phyloP scores from a whole-genome alignment of 1,140 invertebrate genomes.

The Drosophila insularis region DNA sequence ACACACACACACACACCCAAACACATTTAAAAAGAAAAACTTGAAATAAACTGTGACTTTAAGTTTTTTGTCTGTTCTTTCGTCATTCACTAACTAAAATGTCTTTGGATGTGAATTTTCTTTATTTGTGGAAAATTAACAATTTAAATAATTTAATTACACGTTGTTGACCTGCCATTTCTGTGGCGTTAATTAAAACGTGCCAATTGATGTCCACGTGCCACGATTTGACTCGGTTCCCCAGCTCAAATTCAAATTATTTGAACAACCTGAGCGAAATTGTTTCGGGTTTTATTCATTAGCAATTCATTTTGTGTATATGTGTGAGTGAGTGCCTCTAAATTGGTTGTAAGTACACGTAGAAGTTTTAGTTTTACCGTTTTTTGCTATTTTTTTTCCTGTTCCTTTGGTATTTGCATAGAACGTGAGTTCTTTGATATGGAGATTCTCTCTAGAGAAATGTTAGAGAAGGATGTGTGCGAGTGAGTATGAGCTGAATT shows the following conservation, averaged over 20 bases:
- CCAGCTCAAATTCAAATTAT: conserved; percentile 20
- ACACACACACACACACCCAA: neutral
- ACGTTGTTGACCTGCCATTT: conserved; percentile 74
- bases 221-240: conserved; percentile 10
- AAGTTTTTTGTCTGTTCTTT: conserved; percentile 49
- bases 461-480: neutral
- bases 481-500: neutral
- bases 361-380: conserved; percentile 16
- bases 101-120: conserved; percentile 14
- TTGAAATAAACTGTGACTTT: conserved; percentile 31
- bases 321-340: conserved; percentile 24
- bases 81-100: conserved; percentile 22
- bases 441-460: conserved; percentile 27
- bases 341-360: conserved; percentile 42
- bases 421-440: conserved; percentile 52
- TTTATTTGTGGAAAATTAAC: conserved; percentile 55
- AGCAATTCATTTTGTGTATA: conserved; percentile 40
- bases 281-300: conserved; percentile 60
- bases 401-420: conserved; percentile 41
- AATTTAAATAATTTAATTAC: conserved; percentile 78
- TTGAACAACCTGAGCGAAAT: conserved; percentile 38
- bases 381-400: conserved; percentile 23
- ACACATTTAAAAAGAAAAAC: neutral
- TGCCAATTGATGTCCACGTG: conserved; percentile 65
- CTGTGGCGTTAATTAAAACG: conserved; percentile 73